These are phyloP conservation scores for Noctua fimbriata DNA, from an alignment of 2,888 invertebrate genomes.

Conservation along the genomic window DNA sequence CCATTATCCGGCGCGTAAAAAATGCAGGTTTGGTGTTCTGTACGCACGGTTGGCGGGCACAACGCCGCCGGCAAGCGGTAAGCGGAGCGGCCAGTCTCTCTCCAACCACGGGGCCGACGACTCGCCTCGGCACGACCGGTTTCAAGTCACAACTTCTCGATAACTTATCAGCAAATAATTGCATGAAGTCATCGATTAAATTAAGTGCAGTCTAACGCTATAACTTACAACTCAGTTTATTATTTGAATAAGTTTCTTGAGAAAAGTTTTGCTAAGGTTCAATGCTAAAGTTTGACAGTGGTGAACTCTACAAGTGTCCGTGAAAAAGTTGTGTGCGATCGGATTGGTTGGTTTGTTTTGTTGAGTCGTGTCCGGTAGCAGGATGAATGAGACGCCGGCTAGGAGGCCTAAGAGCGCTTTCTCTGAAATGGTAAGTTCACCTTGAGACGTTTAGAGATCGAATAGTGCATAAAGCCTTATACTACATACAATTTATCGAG, in stretches of 20 bases:
- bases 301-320: conserved; percentile 86
- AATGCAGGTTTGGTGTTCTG: conserved; percentile 80
- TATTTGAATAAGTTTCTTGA: conserved; percentile 39
- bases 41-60: conserved; percentile 59
- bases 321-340: conserved; percentile 86
- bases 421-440: conserved; percentile 85
- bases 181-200: conserved; percentile 89
- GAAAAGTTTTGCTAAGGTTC: conserved; percentile 67
- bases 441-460: conserved; percentile 14
- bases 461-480: not conserved
- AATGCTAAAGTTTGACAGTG: conserved; percentile 79
- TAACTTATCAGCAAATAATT: conserved; percentile 88
- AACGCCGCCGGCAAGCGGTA: conserved; percentile 54
- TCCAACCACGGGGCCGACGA: conserved; percentile 76
- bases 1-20: conserved; percentile 85
- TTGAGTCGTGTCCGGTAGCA: conserved; percentile 76
- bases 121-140: conserved; percentile 74
- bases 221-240: conserved; percentile 52
- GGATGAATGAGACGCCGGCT: conserved; percentile 88
- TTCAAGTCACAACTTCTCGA: conserved; percentile 75
- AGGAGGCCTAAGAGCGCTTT: conserved; percentile 88
- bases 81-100: conserved; percentile 77
- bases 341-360: conserved; percentile 80
- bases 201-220: conserved; percentile 74
- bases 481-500: not conserved